phyloP scores from a whole-genome alignment of 2,797 vertebrate species.

The Kryptolebias ocellatus region DNA sequence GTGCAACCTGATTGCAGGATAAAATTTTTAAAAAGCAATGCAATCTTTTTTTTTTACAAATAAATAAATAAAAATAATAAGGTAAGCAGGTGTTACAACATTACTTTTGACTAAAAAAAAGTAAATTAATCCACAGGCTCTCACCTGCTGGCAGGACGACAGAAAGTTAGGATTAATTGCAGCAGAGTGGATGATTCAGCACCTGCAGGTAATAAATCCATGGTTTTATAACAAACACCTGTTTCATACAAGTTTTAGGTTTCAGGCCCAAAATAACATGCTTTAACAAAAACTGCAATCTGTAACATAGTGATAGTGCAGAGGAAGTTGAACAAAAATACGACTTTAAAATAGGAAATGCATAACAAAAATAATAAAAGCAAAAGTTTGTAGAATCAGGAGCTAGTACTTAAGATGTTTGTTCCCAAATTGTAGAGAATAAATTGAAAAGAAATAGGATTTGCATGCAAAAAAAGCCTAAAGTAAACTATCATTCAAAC shows the following conservation, averaged over 20 bases:
- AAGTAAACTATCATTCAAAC: too few relatives aligned
- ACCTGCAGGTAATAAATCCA: conserved; percentile 51
- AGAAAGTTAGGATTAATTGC: conserved; percentile 61
- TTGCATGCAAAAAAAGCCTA: too few relatives aligned
- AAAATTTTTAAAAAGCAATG: too few relatives aligned
- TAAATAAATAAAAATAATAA: neutral
- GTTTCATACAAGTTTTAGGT: conserved; percentile 28
- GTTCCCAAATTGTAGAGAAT: too few relatives aligned
- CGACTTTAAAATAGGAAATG: neutral
- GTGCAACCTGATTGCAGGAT: too few relatives aligned
- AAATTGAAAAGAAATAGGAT: too few relatives aligned
- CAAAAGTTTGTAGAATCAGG: neutral
- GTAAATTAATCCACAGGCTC: conserved; percentile 45
- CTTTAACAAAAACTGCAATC: conserved; percentile 7
- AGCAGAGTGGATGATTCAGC: conserved; percentile 53
- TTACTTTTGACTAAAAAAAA: conserved; percentile 28
- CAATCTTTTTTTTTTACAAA: neutral
- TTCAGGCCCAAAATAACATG: conserved; percentile 24
- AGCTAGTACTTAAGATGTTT: neutral
- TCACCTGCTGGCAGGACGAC: conserved; percentile 44
- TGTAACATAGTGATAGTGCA: neutral
- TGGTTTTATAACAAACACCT: conserved; percentile 53
- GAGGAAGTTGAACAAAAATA: neutral
- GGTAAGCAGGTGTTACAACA: conserved; percentile 6
- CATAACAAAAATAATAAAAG: conserved; percentile 2